These are phyloP conservation scores for Lutjanus erythropterus DNA, from an alignment of 2,113 vertebrate species.

Conservation along the genomic window DNA sequence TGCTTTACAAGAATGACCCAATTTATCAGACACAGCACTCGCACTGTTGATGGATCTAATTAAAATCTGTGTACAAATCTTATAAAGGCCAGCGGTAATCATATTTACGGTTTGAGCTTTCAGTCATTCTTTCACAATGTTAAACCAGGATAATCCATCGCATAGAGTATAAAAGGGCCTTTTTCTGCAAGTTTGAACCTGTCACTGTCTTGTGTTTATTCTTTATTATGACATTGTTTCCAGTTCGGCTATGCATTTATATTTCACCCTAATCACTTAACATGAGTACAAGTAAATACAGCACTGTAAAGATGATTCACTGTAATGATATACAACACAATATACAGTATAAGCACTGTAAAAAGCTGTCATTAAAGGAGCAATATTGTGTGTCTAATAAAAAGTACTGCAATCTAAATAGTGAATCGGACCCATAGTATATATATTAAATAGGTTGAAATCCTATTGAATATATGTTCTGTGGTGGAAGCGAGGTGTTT, in stretches of 20 bases:
- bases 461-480: too few species aligned
- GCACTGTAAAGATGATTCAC: constrained; percentile 22
- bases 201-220: constrained; percentile 23
- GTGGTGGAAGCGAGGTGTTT: too few species aligned
- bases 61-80: constrained; percentile 77
- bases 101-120: constrained; percentile 67
- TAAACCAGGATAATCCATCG: constrained; percentile 66
- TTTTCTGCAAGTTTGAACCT: constrained; percentile 48
- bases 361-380: constrained; percentile 35
- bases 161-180: constrained; percentile 25
- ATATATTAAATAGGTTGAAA: too few species aligned
- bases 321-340: not conserved
- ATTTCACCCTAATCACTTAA: constrained; percentile 4
- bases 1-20: constrained; percentile 77
- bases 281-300: constrained; percentile 3
- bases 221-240: constrained; percentile 4
- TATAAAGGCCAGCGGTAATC: constrained; percentile 72
- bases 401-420: too few species aligned
- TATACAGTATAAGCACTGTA: not conserved
- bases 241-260: constrained; percentile 16
- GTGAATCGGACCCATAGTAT: too few species aligned
- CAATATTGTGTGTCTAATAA: too few species aligned
- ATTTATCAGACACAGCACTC: constrained; percentile 70
- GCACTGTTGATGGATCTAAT: constrained; percentile 77
- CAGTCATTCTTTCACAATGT: constrained; percentile 41